Conservation (phyloP, 2,888 invertebrate genomes). For the Lapara coniferarum region DNA sequence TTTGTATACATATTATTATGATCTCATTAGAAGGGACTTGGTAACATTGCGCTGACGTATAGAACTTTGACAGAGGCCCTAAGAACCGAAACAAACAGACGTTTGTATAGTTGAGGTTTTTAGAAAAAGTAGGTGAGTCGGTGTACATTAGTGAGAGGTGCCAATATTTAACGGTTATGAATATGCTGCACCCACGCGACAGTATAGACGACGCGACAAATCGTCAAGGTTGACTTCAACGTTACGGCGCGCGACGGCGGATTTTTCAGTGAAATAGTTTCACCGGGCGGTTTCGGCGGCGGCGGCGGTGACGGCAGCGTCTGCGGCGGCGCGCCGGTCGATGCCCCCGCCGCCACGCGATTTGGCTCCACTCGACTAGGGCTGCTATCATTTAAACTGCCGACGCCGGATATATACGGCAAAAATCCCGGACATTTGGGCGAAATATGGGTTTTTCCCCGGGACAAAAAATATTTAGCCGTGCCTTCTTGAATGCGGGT, state of each 20-base stretch:
- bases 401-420: too few relatives aligned
- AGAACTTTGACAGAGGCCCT: constrained; percentile 8
- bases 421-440: too few relatives aligned
- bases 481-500: too few relatives aligned
- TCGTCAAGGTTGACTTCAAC: constrained; percentile 80
- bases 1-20: background rate
- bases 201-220: constrained; percentile 77
- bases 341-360: constrained; percentile 75
- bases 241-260: constrained; percentile 71
- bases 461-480: too few relatives aligned
- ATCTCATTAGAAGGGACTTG: background rate
- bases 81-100: constrained; percentile 14
- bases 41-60: background rate
- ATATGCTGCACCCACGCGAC: constrained; percentile 75
- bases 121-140: constrained; percentile 27
- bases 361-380: constrained; percentile 69
- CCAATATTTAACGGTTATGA: constrained; percentile 75
- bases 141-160: constrained; percentile 49
- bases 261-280: constrained; percentile 83
- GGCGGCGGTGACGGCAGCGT: constrained; percentile 77
- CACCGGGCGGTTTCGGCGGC: constrained; percentile 66
- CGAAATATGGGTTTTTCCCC: too few relatives aligned
- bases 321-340: constrained; percentile 80
- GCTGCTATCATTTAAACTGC: too few relatives aligned
- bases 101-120: constrained; percentile 21